Base-by-base conservation (phyloP, 2,113 vertebrate genomes). In the Castor canadensis region DNA sequence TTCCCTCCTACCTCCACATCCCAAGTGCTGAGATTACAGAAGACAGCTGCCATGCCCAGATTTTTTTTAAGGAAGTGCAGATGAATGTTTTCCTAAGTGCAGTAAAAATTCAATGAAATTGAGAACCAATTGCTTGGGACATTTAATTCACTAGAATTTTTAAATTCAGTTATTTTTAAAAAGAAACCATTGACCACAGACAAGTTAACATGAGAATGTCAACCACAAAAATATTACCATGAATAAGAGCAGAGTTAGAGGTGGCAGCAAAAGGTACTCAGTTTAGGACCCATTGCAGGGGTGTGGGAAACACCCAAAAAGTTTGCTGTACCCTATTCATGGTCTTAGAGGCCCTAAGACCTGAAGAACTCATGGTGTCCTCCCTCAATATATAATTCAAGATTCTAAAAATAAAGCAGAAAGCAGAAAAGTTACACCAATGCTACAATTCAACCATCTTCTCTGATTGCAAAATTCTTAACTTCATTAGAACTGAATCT, bases 71-170 rank as follows among this genome's bases (percentile, higher is more conserved):
- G n/a, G 28, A 93, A 89, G 56, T 60, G 3, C 47, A 95, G 56
- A 66, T 58, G 71, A 94, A 52, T 38, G 32, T 60, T 47, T 76
- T 52, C 43, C 30, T n/a, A 89, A 91, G 58, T 75, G 9, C 66
- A 91, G 12, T 87, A 95, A 94, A 95, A 89, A 66, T 11, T 93
- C 35, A 54, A 0, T 83, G 75, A 82, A 95, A 87, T 58, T 52
- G 64, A 94, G 83, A 94, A 35, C 16, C 1, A 49, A 5, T 73
- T 87, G 49, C 75, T 54, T 15, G 47, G 60, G 40, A 66, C 72
- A 45, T 95, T 91, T 84, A 69, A 49, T 30, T 76, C 77, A 89
- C 45, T 81, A 13, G 71, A 71, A 40, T 40, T 52, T 69, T 81
- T 67, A 56, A 12, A 87, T 35, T 94, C 28, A 75, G 49, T 86